Evolutionary conservation across 2,113 vertebrate genomes (phyloP).

Genomic region (Pseudolaguvia tuberculata): DNA sequence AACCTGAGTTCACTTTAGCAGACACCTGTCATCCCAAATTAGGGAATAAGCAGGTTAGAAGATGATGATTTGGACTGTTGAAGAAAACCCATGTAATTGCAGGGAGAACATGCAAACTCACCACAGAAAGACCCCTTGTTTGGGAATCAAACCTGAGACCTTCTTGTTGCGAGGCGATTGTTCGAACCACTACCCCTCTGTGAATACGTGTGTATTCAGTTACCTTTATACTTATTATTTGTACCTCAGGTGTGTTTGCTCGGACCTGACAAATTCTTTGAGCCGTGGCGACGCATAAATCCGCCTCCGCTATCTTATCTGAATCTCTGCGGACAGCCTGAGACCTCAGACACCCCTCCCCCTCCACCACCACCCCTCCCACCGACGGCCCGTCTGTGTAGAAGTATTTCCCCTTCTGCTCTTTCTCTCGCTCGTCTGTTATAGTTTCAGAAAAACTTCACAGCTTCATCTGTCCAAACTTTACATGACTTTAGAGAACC

Average conservation of each 20-base stretch:
- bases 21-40: no score
- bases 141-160: no score
- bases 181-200: no score
- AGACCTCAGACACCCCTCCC: constrained; percentile 30
- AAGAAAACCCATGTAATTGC: no score
- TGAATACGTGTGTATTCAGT: background rate
- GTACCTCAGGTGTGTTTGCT: constrained; percentile 5
- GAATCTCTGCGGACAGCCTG: constrained; percentile 24
- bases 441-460: background rate
- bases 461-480: constrained; percentile 40
- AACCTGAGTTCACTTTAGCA: no score
- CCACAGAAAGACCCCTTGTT: no score
- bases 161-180: no score
- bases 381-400: constrained; percentile 27
- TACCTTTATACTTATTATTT: background rate
- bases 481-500: no score
- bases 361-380: no score
- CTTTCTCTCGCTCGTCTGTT: constrained; percentile 24
- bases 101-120: no score
- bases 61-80: no score
- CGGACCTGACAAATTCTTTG: background rate
- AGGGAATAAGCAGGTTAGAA: no score
- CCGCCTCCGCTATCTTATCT: constrained; percentile 38
- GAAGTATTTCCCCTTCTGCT: constrained; percentile 19
- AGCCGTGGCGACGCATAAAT: constrained; percentile 6